Evolutionary conservation across 2,797 vertebrate genomes (phyloP).

Genomic region (Phrynocephalus vlangalii): DNA sequence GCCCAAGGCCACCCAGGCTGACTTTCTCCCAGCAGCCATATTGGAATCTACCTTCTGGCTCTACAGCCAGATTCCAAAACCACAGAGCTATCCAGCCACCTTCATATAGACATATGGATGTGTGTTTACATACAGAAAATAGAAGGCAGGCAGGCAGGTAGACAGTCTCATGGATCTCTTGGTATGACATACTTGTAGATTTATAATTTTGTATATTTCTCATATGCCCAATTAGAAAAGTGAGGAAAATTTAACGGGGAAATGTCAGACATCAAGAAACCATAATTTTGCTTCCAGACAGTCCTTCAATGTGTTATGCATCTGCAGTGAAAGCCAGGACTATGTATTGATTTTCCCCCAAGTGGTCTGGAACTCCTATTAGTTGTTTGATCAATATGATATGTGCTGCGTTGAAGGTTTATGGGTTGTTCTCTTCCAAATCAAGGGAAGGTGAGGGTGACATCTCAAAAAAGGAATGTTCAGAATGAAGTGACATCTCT

Average conservation of each 20-base stretch:
- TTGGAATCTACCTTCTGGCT: no score
- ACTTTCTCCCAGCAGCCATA: no score
- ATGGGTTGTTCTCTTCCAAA: slow-evolving; percentile 55
- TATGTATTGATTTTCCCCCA: slow-evolving; percentile 58
- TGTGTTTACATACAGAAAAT: no score
- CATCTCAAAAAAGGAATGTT: neutral
- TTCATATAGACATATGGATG: no score
- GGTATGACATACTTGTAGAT: neutral
- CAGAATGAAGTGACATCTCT: neutral
- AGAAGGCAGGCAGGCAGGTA: no score
- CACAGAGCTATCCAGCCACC: no score
- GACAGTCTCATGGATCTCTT: neutral
- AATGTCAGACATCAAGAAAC: slow-evolving; percentile 46
- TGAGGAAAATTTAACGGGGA: slow-evolving; percentile 22
- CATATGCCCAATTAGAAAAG: neutral
- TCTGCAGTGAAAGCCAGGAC: slow-evolving; percentile 35
- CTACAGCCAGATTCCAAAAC: no score
- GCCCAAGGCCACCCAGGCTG: no score
- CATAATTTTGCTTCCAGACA: slow-evolving; percentile 68
- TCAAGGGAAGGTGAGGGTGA: neutral
- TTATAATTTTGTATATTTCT: slow-evolving; percentile 58
- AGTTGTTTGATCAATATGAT: slow-evolving; percentile 42
- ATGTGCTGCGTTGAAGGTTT: slow-evolving; percentile 31
- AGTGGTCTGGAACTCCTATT: slow-evolving; percentile 66
- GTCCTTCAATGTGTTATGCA: neutral